Evolutionary conservation across 2,797 vertebrate genomes (phyloP).

Genomic region (Mus minutoides): DNA sequence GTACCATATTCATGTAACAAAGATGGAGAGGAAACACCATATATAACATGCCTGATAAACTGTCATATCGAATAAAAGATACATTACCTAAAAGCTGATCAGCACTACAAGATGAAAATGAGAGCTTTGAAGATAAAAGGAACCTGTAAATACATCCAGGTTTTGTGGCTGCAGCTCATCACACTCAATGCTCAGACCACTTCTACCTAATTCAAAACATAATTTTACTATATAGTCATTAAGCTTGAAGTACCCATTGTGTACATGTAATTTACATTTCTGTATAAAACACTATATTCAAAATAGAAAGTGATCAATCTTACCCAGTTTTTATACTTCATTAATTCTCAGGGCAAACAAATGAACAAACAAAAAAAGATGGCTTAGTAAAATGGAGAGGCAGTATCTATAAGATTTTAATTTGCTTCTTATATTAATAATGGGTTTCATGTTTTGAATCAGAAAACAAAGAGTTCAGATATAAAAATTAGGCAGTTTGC

Average conservation of each 20-base stretch:
- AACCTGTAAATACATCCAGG: background rate
- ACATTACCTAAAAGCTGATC: background rate
- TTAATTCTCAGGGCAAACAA: constrained; percentile 4
- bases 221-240: background rate
- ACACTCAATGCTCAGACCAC: background rate
- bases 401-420: constrained; percentile 26
- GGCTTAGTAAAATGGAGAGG: constrained; percentile 17
- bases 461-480: background rate
- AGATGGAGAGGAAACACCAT: constrained; percentile 18
- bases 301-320: constrained; percentile 22
- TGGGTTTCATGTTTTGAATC: constrained; percentile 8
- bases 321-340: background rate
- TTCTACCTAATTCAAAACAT: background rate
- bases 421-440: constrained; percentile 48
- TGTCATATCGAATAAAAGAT: constrained; percentile 45
- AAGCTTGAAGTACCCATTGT: background rate
- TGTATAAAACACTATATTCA: constrained; percentile 15
- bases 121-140: constrained; percentile 26
- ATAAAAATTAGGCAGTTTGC: constrained; percentile 36
- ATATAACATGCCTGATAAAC: constrained; percentile 41
- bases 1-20: background rate
- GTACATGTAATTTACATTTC: background rate
- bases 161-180: background rate
- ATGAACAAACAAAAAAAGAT: constrained; percentile 33
- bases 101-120: background rate